Evolutionary conservation across 2,113 vertebrate genomes (phyloP).

Genomic region (Lophura nycthemera): DNA sequence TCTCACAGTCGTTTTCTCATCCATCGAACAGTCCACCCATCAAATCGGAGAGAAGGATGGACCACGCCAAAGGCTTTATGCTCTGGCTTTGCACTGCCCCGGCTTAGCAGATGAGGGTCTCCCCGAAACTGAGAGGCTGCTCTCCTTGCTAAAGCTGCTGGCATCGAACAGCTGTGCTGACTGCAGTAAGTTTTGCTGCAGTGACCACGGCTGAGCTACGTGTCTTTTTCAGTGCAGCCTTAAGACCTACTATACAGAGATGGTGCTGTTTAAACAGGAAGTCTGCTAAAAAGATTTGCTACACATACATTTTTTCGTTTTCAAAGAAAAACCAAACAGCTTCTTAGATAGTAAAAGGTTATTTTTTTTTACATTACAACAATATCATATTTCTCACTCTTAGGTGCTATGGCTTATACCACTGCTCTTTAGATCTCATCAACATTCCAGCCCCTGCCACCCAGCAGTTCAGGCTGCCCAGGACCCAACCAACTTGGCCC

Average conservation of each 20-base stretch:
- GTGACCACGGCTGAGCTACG: fast-evolving
- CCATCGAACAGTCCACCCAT: too few species aligned
- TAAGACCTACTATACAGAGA: neutral
- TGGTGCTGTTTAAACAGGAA: neutral
- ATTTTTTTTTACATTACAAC: neutral
- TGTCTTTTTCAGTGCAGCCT: fast-evolving
- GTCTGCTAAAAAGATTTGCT: neutral
- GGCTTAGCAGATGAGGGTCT: neutral
- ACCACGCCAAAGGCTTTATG: too few species aligned
- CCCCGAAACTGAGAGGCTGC: neutral
- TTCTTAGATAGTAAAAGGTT: neutral
- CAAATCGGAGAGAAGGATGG: too few species aligned
- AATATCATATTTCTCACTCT: neutral
- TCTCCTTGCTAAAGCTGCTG: neutral
- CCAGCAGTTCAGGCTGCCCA: too few species aligned
- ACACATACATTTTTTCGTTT: neutral
- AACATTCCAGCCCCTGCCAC: too few species aligned
- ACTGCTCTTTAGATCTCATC: neutral
- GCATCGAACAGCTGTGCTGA: fast-evolving
- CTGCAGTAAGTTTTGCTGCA: fast-evolving
- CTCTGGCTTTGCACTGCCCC: neutral
- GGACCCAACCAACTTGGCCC: too few species aligned
- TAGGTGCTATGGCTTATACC: neutral
- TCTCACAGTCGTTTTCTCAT: too few species aligned
- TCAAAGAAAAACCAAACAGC: neutral